A percentile compares a stretch with the other conserved stretches of the same genome.
These are phyloP conservation scores for Xenops minutus DNA, from an alignment of 2,797 vertebrate species.

Conservation along the genomic window DNA sequence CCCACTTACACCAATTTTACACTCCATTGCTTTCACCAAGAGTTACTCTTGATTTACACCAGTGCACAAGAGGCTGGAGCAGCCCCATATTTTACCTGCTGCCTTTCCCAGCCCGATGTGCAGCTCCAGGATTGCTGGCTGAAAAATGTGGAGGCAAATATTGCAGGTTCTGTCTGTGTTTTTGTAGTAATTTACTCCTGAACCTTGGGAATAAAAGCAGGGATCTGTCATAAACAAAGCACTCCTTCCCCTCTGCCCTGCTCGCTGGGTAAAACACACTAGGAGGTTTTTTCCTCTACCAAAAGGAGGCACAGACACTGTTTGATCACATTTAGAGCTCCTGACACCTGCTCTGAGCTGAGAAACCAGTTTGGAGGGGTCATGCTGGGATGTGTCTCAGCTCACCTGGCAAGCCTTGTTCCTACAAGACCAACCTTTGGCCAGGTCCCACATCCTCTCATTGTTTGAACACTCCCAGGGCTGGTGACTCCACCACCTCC, in stretches of 20 bases:
- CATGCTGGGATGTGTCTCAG: neutral
- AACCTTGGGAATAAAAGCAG: conserved; percentile 50
- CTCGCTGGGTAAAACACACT: neutral
- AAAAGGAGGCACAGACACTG: neutral
- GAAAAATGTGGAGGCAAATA: conserved; percentile 29
- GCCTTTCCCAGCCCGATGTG: conserved; percentile 13
- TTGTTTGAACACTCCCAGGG: neutral
- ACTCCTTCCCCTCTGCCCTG: neutral
- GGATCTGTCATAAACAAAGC: conserved; percentile 45
- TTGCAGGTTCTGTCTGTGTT: conserved; percentile 6
- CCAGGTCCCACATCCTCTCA: neutral
- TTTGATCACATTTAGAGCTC: neutral
- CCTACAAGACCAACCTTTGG: neutral
- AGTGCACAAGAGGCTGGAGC: neutral
- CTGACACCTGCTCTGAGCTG: neutral
- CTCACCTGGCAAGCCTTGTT: neutral
- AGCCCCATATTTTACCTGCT: conserved; percentile 10
- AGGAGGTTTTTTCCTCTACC: neutral
- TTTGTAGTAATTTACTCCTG: conserved; percentile 48
- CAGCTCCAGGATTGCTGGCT: neutral
- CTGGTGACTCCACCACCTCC: neutral
- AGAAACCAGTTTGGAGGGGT: neutral
- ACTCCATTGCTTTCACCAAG: neutral
- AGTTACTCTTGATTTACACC: conserved; percentile 57
- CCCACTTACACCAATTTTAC: conserved; percentile 47